These are phyloP conservation scores for Elephas maximus DNA, from an alignment of 2,113 vertebrate species.

Conservation along the genomic window DNA sequence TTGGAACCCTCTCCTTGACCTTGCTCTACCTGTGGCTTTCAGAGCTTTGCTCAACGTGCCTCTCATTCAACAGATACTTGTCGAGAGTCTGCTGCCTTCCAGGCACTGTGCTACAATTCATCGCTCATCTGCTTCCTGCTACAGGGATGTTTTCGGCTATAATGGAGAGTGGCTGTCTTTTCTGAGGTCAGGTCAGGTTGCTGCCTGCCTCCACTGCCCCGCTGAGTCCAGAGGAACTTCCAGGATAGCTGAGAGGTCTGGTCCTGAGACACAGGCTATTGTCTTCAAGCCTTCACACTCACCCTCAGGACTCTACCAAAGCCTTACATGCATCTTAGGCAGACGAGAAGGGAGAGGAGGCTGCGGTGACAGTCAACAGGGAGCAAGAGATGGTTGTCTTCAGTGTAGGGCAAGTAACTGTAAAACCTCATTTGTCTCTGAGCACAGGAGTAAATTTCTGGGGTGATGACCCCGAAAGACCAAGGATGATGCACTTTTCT, in stretches of 20 bases:
- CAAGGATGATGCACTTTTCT: neutral
- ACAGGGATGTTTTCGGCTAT: slow-evolving; percentile 13
- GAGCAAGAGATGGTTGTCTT: neutral
- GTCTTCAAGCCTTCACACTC: neutral
- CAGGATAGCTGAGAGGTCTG: neutral
- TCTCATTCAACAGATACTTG: slow-evolving; percentile 44
- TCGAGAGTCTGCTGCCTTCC: slow-evolving; percentile 18
- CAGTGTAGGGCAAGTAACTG: neutral
- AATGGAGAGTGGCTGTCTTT: slow-evolving; percentile 23
- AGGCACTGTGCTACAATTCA: slow-evolving; percentile 37
- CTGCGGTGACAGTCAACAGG: neutral
- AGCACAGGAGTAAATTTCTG: neutral
- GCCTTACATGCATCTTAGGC: neutral
- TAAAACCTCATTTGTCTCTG: neutral
- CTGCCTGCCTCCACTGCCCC: slow-evolving; percentile 36
- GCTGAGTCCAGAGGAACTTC: neutral
- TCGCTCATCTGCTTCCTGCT: neutral
- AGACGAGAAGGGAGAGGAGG: neutral
- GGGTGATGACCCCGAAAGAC: neutral
- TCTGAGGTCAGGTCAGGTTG: slow-evolving; percentile 59
- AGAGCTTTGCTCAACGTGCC: neutral
- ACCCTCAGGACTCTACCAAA: neutral
- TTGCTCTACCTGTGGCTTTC: neutral
- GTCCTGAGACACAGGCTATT: neutral
- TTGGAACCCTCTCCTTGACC: neutral